These are phyloP conservation scores for Catalaphyllia jardinei DNA, from an alignment of 64 coral and sea anemone genomes.

Conservation along the genomic window DNA sequence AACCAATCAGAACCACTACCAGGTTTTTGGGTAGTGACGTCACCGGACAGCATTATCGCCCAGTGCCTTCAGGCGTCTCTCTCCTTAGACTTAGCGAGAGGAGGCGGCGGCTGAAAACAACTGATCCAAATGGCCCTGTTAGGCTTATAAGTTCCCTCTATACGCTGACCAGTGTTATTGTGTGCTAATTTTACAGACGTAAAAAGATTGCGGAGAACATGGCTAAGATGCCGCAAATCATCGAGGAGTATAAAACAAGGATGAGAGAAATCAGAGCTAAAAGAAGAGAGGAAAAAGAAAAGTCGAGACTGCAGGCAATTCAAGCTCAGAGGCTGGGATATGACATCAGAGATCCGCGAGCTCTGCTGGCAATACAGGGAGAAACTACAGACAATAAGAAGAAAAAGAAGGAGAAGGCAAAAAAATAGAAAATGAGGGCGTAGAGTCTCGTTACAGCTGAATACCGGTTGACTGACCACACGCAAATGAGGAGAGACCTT, in stretches of 20 bases:
- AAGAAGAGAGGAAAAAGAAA: slow-evolving; percentile 67
- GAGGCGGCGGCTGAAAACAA: too few species aligned
- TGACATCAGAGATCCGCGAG: slow-evolving; percentile 88
- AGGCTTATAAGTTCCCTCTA: too few species aligned
- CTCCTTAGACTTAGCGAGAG: too few species aligned
- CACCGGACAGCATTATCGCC: too few species aligned
- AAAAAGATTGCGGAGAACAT: slow-evolving; percentile 93
- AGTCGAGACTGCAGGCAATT: slow-evolving; percentile 62
- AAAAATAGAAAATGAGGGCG: not conserved
- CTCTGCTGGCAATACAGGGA: slow-evolving; percentile 55
- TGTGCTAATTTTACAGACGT: slow-evolving; percentile 45
- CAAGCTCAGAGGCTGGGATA: slow-evolving; percentile 84
- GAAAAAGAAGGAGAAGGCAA: slow-evolving; percentile 49
- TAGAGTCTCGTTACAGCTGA: too few species aligned
- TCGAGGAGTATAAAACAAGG: slow-evolving; percentile 85
- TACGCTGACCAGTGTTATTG: not conserved
- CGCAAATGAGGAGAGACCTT: too few species aligned
- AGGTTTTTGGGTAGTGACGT: too few species aligned
- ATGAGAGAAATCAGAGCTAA: slow-evolving; percentile 84
- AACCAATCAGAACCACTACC: too few species aligned
- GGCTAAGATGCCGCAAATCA: slow-evolving; percentile 95
- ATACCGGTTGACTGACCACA: too few species aligned
- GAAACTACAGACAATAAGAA: slow-evolving; percentile 40
- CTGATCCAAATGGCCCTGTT: too few species aligned
- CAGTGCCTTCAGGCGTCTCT: too few species aligned